Evolutionary conservation across 2,888 invertebrate species (phyloP).

Genomic region (Orthonevra nobilis): DNA sequence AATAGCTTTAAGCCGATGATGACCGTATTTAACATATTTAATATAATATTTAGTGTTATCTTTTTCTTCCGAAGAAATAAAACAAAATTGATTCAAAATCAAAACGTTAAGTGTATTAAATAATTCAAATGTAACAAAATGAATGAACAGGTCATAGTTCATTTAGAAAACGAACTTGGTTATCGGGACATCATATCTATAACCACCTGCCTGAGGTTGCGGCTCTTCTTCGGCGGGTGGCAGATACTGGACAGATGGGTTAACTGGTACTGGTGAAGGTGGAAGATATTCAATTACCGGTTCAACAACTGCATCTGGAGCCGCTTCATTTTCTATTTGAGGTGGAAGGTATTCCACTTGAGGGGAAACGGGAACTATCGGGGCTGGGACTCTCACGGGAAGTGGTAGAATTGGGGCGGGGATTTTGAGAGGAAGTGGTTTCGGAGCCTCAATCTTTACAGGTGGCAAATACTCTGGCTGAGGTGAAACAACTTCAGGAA

Average conservation of each 20-base stretch:
- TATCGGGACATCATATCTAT: constrained; percentile 28
- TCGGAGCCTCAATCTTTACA: background rate
- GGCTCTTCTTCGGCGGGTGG: constrained; percentile 25
- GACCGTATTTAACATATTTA: no score
- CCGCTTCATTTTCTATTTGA: constrained; percentile 7
- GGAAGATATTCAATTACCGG: constrained; percentile 48
- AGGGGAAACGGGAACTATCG: constrained; percentile 1
- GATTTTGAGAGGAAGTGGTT: background rate
- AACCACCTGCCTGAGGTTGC: constrained; percentile 25
- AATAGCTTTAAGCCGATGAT: no score
- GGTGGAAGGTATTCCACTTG: constrained; percentile 32
- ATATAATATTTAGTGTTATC: no score
- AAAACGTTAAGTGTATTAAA: no score
- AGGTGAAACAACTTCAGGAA: constrained; percentile 21
- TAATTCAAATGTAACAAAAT: constrained; percentile 9
- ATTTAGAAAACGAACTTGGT: constrained; percentile 27
- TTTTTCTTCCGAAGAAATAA: no score
- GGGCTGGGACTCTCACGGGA: background rate
- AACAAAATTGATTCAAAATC: no score
- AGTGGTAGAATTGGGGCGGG: background rate
- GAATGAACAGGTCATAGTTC: background rate
- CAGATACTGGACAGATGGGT: constrained; percentile 10
- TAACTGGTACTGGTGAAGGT: constrained; percentile 12
- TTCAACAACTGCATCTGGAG: constrained; percentile 6
- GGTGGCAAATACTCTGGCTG: constrained; percentile 24